Percentiles rank a stretch among this genome's conserved stretches.
These are phyloP conservation scores for Uria lomvia DNA, from an alignment of 2,113 vertebrate genomes.

Conservation along the genomic window DNA sequence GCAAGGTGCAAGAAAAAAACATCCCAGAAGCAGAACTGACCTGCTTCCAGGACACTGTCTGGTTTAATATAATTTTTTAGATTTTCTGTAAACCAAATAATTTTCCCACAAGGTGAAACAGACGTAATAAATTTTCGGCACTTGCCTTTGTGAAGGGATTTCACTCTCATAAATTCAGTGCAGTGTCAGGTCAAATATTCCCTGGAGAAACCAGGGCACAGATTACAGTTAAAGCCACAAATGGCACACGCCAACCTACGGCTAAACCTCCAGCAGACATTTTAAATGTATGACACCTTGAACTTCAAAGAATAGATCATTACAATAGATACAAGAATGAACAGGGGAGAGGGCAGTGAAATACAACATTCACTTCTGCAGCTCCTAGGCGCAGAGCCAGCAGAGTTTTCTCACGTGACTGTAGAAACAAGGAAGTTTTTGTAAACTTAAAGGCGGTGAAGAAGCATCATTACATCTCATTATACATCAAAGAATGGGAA, in stretches of 20 bases:
- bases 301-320: constrained; percentile 53
- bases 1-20: background rate
- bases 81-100: constrained; percentile 48
- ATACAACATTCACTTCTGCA: constrained; percentile 37
- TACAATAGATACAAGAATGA: background rate
- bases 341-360: background rate
- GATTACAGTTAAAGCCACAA: constrained; percentile 1
- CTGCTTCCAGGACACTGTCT: background rate
- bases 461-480: background rate
- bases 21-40: background rate
- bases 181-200: constrained; percentile 34
- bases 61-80: background rate
- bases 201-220: constrained; percentile 28
- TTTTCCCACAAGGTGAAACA: constrained; percentile 50
- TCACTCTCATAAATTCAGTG: constrained; percentile 7
- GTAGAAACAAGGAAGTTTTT: background rate
- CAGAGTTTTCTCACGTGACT: background rate
- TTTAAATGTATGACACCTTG: constrained; percentile 26
- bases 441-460: background rate
- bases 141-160: background rate
- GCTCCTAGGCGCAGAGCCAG: constrained; percentile 5
- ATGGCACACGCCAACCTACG: background rate
- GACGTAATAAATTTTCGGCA: constrained; percentile 13
- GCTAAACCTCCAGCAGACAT: background rate
- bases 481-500: background rate